Conservation (phyloP, 2,888 invertebrate species). For the Mesopsocus fuscifrons region DNA sequence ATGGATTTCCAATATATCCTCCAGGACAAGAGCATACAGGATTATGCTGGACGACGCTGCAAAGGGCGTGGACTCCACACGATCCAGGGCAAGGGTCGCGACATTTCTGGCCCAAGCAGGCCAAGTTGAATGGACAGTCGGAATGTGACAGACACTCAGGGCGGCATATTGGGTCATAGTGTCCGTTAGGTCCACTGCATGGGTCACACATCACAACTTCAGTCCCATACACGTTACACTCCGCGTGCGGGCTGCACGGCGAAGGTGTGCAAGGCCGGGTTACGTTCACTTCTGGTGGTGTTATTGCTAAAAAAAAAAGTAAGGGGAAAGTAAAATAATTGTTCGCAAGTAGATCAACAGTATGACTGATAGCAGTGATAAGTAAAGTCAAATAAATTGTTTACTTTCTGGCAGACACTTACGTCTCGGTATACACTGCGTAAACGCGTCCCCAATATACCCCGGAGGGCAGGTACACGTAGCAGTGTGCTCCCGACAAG, state of each 20-base stretch:
- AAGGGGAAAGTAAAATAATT: neutral
- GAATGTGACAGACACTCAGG: conserved; percentile 67
- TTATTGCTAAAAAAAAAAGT: conserved; percentile 11
- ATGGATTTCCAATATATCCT: conserved; percentile 55
- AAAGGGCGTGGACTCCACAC: conserved; percentile 54
- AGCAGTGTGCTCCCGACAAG: conserved; percentile 64
- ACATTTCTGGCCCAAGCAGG: conserved; percentile 55
- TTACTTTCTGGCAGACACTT: conserved; percentile 20
- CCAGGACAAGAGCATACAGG: conserved; percentile 51
- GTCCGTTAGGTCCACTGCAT: conserved; percentile 47
- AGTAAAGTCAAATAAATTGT: conserved; percentile 9
- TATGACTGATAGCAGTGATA: conserved; percentile 5
- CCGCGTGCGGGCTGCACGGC: conserved; percentile 47
- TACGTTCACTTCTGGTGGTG: conserved; percentile 32
- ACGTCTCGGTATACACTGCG: conserved; percentile 44
- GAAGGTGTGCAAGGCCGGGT: conserved; percentile 56
- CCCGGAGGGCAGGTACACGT: conserved; percentile 59
- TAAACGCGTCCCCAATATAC: conserved; percentile 60
- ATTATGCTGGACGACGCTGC: conserved; percentile 47
- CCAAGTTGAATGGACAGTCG: conserved; percentile 58
- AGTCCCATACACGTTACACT: conserved; percentile 49
- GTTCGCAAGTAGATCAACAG: neutral
- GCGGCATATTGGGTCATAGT: conserved; percentile 51
- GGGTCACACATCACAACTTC: conserved; percentile 61
- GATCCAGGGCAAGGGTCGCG: conserved; percentile 61